phyloP scores from a whole-genome alignment of 2,888 invertebrate genomes.

The Agapetus fuscipes region DNA sequence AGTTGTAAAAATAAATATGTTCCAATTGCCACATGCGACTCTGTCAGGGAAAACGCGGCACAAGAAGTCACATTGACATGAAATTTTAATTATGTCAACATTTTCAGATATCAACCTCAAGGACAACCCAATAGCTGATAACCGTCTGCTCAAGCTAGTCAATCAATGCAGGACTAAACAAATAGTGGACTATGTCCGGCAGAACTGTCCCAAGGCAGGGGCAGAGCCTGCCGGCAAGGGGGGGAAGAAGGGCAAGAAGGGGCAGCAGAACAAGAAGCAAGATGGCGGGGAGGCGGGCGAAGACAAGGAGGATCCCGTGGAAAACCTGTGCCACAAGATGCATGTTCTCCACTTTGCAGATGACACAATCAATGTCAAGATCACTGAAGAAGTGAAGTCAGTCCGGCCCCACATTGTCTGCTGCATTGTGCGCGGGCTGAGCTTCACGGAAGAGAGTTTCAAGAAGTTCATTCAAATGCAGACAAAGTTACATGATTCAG shows the following conservation, averaged over 20 bases:
- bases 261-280: slow-evolving; percentile 28
- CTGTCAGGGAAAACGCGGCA: no score
- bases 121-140: slow-evolving; percentile 64
- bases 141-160: slow-evolving; percentile 62
- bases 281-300: slow-evolving; percentile 28
- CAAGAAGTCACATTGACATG: no score
- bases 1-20: no score
- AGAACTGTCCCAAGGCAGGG: slow-evolving; percentile 44
- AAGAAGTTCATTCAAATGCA: slow-evolving; percentile 73
- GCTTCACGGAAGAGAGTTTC: slow-evolving; percentile 52
- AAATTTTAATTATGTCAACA: no score
- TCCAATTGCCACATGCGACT: no score
- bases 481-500: slow-evolving; percentile 63
- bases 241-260: slow-evolving; percentile 30
- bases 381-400: slow-evolving; percentile 45
- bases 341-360: slow-evolving; percentile 41
- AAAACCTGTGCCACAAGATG: slow-evolving; percentile 21
- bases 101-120: slow-evolving; percentile 60
- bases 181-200: slow-evolving; percentile 65
- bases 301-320: slow-evolving; percentile 21
- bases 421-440: slow-evolving; percentile 57
- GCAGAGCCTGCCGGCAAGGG: slow-evolving; percentile 28
- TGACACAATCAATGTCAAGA: slow-evolving; percentile 39
- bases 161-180: slow-evolving; percentile 67
- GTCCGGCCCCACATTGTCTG: slow-evolving; percentile 64